These are phyloP conservation scores for Lacerta agilis DNA, from an alignment of 2,797 vertebrate genomes.

Conservation along the genomic window DNA sequence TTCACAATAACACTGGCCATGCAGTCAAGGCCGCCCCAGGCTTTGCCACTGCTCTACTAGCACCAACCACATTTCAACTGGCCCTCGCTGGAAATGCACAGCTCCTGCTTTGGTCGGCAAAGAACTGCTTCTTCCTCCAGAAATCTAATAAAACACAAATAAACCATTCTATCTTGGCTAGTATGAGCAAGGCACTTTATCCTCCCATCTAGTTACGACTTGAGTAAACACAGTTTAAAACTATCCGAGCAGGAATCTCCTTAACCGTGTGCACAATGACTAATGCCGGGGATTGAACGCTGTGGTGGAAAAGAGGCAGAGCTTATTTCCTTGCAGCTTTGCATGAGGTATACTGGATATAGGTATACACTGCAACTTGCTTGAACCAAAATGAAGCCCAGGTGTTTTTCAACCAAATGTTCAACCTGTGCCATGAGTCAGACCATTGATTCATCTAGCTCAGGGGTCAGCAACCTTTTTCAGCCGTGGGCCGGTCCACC, in stretches of 20 bases:
- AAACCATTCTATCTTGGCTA: constrained; percentile 3
- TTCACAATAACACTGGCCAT: no score
- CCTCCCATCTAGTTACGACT: background rate
- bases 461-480: no score
- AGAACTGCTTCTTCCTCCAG: background rate
- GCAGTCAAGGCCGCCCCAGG: background rate
- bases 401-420: background rate
- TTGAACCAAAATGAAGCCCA: background rate
- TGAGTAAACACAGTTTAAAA: constrained; percentile 11
- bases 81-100: constrained; percentile 7
- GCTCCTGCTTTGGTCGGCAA: background rate
- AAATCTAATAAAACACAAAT: background rate
- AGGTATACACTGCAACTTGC: background rate
- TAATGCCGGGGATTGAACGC: fast-evolving
- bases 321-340: fast-evolving
- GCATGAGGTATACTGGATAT: background rate
- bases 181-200: background rate
- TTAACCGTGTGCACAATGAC: constrained; percentile 28
- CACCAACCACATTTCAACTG: background rate
- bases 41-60: background rate
- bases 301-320: background rate
- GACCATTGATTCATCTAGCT: no score
- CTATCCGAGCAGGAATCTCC: background rate
- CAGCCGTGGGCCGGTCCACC: no score
- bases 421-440: background rate